A percentile compares a stretch with the other conserved stretches of the same genome.
Conservation (phyloP, 2,888 invertebrate genomes). For the Drosophila gaucha region DNA sequence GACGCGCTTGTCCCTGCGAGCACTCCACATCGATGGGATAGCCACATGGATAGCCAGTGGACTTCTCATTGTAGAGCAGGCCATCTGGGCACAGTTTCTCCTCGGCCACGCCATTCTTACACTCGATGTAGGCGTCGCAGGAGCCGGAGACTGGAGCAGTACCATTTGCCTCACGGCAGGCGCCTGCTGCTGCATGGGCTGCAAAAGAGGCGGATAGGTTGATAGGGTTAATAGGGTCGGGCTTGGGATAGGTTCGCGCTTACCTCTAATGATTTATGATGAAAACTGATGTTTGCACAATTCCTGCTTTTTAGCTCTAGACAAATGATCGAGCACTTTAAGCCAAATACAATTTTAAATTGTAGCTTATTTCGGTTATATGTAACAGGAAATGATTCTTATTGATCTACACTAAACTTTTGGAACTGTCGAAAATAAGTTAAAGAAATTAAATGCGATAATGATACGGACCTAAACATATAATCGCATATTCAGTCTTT, state of each 20-base stretch:
- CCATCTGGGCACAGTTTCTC: constrained; percentile 93
- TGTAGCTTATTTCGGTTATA: too few species aligned
- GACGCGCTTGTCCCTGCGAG: constrained; percentile 87
- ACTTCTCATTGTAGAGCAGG: constrained; percentile 90
- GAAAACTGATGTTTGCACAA: constrained; percentile 47
- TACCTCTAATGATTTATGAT: constrained; percentile 81
- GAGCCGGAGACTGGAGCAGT: constrained; percentile 88
- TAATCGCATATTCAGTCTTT: background rate
- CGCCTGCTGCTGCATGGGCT: constrained; percentile 74
- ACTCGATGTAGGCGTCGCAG: constrained; percentile 91
- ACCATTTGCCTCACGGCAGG: constrained; percentile 89
- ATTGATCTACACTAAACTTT: background rate
- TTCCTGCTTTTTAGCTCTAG: constrained; percentile 1
- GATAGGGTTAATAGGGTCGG: constrained; percentile 54
- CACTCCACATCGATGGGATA: constrained; percentile 94
- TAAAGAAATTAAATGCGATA: too few species aligned
- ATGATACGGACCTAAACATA: background rate
- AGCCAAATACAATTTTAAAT: background rate
- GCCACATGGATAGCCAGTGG: constrained; percentile 91
- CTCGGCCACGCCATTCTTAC: constrained; percentile 89
- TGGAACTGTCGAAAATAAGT: too few species aligned
- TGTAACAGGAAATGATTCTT: background rate
- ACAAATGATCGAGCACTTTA: constrained; percentile 13
- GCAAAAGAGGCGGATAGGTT: constrained; percentile 54
- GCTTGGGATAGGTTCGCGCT: constrained; percentile 47